Conservation (phyloP, 2,888 invertebrate genomes). For the Stomorhina lunata region DNA sequence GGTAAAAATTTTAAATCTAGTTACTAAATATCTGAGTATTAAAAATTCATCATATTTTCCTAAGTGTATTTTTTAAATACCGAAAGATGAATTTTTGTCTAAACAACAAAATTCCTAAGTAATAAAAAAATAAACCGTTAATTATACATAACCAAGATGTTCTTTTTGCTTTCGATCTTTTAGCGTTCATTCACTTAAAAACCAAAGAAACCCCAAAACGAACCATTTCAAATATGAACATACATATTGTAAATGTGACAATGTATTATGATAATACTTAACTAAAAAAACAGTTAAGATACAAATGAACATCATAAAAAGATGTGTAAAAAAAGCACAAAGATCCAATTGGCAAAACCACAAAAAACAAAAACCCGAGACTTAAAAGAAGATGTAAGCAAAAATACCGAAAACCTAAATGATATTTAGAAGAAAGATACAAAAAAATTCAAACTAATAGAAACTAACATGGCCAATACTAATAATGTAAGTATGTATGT, state of each 20-base stretch:
- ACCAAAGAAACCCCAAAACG: background rate
- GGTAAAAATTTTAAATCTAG: too few species aligned
- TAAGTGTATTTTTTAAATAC: background rate
- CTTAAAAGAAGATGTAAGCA: constrained; percentile 18
- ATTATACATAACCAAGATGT: constrained; percentile 1
- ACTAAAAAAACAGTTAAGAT: constrained; percentile 6
- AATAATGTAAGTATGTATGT: too few species aligned
- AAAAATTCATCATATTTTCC: background rate
- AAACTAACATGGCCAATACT: constrained; percentile 33
- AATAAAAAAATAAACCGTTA: background rate
- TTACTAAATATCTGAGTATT: too few species aligned
- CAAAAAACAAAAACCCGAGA: background rate
- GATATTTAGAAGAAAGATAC: constrained; percentile 23
- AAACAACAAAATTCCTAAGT: background rate
- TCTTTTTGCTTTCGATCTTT: background rate
- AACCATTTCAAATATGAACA: background rate
- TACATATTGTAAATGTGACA: background rate
- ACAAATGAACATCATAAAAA: background rate
- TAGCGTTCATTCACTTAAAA: background rate
- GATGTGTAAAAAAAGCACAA: background rate
- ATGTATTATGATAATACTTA: background rate
- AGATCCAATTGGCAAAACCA: constrained; percentile 33
- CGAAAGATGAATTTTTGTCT: background rate
- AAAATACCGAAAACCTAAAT: constrained; percentile 21
- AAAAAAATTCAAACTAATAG: background rate